phyloP scores from a whole-genome alignment of 2,888 invertebrate species.

The Luperina nickerlii region DNA sequence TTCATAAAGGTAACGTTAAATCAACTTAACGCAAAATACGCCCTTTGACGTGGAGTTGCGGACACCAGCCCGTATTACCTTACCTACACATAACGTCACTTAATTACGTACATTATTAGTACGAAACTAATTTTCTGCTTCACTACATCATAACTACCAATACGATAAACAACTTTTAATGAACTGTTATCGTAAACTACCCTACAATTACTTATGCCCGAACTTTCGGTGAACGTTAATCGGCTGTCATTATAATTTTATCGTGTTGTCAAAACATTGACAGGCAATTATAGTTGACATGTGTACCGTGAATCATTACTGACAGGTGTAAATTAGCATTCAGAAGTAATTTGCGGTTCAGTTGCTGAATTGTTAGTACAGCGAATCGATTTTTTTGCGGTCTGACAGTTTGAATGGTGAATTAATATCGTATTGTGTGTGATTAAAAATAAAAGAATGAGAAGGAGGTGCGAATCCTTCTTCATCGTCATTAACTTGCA shows the following conservation, averaged over 20 bases:
- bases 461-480: neutral
- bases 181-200: constrained; percentile 38
- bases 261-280: constrained; percentile 66
- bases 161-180: constrained; percentile 30
- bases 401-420: constrained; percentile 36
- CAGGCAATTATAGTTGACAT: constrained; percentile 67
- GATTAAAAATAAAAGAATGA: constrained; percentile 21
- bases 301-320: constrained; percentile 65
- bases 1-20: neutral
- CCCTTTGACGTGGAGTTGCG: neutral
- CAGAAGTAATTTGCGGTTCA: constrained; percentile 50
- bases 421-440: constrained; percentile 32
- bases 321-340: constrained; percentile 64
- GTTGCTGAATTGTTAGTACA: constrained; percentile 29
- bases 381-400: constrained; percentile 36
- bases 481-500: neutral
- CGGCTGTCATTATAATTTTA: constrained; percentile 63
- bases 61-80: neutral
- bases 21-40: neutral
- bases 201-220: constrained; percentile 53
- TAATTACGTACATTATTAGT: neutral
- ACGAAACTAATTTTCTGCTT: constrained; percentile 31
- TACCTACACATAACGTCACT: neutral
- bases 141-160: constrained; percentile 20
- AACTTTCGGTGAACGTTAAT: constrained; percentile 58